phyloP scores from a whole-genome alignment of 37 sponge, comb jelly and placozoan genomes.

The Geodia barretti region DNA sequence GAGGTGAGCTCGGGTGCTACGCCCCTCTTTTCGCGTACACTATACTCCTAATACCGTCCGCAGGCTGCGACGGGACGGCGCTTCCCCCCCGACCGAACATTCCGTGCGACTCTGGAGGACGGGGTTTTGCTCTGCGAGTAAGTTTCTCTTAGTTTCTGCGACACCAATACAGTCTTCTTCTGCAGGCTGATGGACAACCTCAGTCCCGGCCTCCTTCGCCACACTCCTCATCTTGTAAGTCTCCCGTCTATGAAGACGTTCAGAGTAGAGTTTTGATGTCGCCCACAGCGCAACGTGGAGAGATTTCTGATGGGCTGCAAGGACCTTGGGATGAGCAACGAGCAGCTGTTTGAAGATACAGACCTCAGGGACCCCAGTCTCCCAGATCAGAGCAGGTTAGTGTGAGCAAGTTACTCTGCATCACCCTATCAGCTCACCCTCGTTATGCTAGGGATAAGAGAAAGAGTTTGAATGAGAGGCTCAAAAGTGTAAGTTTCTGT shows the following conservation, averaged over 20 bases:
- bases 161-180: background rate
- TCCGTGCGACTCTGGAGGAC: slow-evolving; percentile 76
- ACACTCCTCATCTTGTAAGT: slow-evolving; percentile 77
- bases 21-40: background rate
- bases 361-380: slow-evolving; percentile 76
- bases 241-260: background rate
- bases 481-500: background rate
- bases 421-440: no score
- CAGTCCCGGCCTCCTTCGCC: slow-evolving; percentile 62
- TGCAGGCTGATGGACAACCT: slow-evolving; percentile 74
- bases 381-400: slow-evolving; percentile 24
- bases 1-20: slow-evolving; percentile 49
- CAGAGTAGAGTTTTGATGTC: background rate
- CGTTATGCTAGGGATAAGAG: background rate
- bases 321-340: slow-evolving; percentile 65
- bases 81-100: slow-evolving; percentile 24
- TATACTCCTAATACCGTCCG: background rate
- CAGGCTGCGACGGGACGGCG: slow-evolving; percentile 79
- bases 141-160: slow-evolving; percentile 28
- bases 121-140: slow-evolving; percentile 91
- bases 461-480: background rate
- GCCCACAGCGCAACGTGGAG: slow-evolving; percentile 77
- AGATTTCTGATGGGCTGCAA: slow-evolving; percentile 77
- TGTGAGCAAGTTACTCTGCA: background rate
- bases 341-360: slow-evolving; percentile 81